phyloP scores from a whole-genome alignment of 2,113 vertebrate species.

The Orthonyx spaldingii region DNA sequence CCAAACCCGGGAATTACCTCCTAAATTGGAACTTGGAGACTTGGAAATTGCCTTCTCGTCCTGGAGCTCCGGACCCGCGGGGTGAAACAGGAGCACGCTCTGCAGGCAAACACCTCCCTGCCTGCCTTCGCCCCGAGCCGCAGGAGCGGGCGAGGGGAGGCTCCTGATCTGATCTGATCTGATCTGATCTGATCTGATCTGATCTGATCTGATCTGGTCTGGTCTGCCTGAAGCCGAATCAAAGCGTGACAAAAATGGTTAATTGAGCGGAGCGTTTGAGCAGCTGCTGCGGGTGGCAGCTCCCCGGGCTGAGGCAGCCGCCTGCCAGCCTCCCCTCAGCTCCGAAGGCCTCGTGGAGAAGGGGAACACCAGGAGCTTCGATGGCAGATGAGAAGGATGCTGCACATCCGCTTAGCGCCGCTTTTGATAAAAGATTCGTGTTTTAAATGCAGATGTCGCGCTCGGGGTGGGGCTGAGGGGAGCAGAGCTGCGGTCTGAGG shows the following conservation, averaged over 20 bases:
- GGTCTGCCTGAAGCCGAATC: not conserved
- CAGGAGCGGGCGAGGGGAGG: not conserved
- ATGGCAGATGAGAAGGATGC: not conserved
- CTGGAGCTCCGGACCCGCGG: not conserved
- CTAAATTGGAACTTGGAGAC: too few relatives aligned
- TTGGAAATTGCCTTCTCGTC: not conserved
- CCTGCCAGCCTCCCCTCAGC: not conserved
- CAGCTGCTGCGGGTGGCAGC: not conserved
- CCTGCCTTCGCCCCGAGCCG: not conserved
- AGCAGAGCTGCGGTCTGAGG: not conserved
- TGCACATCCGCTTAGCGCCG: rapidly evolving
- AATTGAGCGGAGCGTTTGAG: not conserved
- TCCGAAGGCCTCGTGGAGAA: not conserved
- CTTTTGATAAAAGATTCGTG: not conserved
- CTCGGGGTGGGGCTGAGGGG: not conserved
- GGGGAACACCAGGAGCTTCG: not conserved
- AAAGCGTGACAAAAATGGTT: not conserved
- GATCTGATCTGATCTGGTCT: too few relatives aligned
- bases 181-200: too few relatives aligned
- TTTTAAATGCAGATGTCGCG: not conserved
- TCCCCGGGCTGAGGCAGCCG: not conserved
- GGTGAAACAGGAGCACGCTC: rapidly evolving
- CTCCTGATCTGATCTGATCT: not conserved
- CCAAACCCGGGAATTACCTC: not conserved
- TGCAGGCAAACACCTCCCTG: not conserved